A percentile compares a stretch with the other conserved stretches of the same genome.
Conservation (phyloP, 2,888 invertebrate species). For the Coenonympha glycerion region DNA sequence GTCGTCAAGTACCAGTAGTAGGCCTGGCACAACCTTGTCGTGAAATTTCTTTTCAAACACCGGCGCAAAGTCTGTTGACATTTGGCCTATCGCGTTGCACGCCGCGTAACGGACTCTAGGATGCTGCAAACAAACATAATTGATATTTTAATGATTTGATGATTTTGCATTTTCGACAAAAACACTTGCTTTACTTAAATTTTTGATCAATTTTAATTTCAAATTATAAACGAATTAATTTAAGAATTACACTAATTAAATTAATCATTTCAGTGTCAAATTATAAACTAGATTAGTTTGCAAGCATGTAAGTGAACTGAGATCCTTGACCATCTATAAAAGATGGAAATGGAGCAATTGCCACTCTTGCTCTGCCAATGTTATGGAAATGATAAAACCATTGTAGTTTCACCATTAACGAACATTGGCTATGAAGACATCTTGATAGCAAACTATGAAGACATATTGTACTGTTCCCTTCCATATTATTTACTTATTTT, state of each 20-base stretch:
- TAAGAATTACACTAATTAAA: no score
- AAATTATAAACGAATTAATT: no score
- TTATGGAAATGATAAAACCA: conserved; percentile 66
- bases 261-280: no score
- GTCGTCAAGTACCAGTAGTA: conserved; percentile 92
- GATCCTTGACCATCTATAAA: conserved; percentile 58
- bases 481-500: no score
- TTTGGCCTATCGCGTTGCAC: conserved; percentile 98
- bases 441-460: not conserved
- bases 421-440: conserved; percentile 54
- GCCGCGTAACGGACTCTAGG: conserved; percentile 96
- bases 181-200: no score
- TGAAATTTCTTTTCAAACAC: conserved; percentile 98
- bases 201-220: no score
- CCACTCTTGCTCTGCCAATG: conserved; percentile 68
- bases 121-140: conserved; percentile 73
- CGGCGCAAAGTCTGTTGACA: conserved; percentile 99
- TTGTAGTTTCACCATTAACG: conserved; percentile 62
- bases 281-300: not conserved
- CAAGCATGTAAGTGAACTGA: conserved; percentile 61
- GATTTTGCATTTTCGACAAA: no score
- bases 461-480: not conserved
- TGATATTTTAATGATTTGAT: no score
- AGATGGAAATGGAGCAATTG: conserved; percentile 63
- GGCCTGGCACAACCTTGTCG: conserved; percentile 93